These are phyloP conservation scores for Diadegma fenestrale DNA, from an alignment of 2,888 invertebrate species.

Conservation along the genomic window DNA sequence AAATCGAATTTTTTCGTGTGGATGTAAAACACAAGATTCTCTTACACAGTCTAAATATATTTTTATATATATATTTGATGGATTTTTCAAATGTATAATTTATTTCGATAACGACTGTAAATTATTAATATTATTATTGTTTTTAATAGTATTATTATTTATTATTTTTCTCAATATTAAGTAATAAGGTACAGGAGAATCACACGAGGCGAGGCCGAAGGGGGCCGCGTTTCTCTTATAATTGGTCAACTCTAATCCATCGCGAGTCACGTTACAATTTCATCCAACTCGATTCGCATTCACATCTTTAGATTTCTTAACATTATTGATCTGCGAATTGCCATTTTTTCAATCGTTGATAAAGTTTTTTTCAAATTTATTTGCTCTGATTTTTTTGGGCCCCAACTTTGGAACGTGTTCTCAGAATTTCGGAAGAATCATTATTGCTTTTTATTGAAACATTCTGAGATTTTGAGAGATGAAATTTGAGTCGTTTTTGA, in stretches of 20 bases:
- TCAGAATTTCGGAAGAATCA: neutral
- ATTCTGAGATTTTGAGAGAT: neutral
- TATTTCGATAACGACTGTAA: constrained; percentile 59
- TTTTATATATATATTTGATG: constrained; percentile 60
- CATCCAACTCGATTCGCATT: constrained; percentile 16
- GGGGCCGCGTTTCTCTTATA: constrained; percentile 72
- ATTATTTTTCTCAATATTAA: constrained; percentile 62
- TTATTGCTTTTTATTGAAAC: neutral
- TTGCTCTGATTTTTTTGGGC: neutral
- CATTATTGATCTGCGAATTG: neutral
- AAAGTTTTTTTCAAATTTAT: neutral
- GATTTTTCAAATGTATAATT: constrained; percentile 54
- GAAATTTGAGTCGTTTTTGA: neutral
- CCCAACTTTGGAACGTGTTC: neutral
- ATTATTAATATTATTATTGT: constrained; percentile 61
- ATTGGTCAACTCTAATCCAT: constrained; percentile 61
- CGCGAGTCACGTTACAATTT: constrained; percentile 30
- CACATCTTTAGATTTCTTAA: constrained; percentile 3
- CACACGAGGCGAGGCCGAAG: constrained; percentile 76
- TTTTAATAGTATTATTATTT: constrained; percentile 67
- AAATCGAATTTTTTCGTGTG: neutral
- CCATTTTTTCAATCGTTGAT: neutral
- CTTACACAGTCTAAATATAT: constrained; percentile 42
- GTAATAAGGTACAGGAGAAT: constrained; percentile 82
- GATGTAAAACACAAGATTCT: constrained; percentile 25